Evolutionary conservation across 1,140 invertebrate genomes (phyloP).

Genomic region (Pachypeltis micranthus): DNA sequence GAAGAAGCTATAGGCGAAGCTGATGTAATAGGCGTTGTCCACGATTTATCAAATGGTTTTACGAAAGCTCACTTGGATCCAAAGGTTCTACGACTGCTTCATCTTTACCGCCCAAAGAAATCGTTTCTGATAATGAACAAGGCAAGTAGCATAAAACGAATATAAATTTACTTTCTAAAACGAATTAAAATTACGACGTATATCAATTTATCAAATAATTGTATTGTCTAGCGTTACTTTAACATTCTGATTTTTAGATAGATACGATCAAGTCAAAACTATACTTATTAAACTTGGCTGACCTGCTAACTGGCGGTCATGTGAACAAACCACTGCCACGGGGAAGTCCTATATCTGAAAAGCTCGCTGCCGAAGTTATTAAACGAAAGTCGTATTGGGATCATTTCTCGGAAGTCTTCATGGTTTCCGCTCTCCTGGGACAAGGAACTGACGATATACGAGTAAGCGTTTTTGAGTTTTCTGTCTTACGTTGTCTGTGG

Average conservation of each 20-base stretch:
- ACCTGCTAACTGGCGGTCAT: conserved; percentile 51
- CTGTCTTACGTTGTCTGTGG: too few relatives aligned
- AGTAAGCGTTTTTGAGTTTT: conserved; percentile 46
- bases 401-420: conserved; percentile 72
- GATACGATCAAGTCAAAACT: conserved; percentile 67
- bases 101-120: conserved; percentile 47
- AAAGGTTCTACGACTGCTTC: conserved; percentile 55
- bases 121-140: conserved; percentile 82
- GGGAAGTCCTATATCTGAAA: conserved; percentile 18
- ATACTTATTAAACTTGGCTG: conserved; percentile 55
- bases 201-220: too few relatives aligned
- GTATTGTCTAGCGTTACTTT: conserved; percentile 9
- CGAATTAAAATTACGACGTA: too few relatives aligned
- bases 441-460: conserved; percentile 63
- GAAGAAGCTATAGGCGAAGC: conserved; percentile 52
- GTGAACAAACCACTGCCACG: conserved; percentile 29
- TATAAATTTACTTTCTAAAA: too few relatives aligned
- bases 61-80: conserved; percentile 51
- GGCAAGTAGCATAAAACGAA: too few relatives aligned
- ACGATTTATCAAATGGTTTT: conserved; percentile 65
- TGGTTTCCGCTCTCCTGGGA: conserved; percentile 70
- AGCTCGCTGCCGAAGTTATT: conserved; percentile 17
- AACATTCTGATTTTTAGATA: conserved; percentile 44
- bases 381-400: conserved; percentile 47
- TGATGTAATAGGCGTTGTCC: conserved; percentile 74